Conservation (phyloP, 2,113 vertebrate species). For the Tylochromis polylepis region DNA sequence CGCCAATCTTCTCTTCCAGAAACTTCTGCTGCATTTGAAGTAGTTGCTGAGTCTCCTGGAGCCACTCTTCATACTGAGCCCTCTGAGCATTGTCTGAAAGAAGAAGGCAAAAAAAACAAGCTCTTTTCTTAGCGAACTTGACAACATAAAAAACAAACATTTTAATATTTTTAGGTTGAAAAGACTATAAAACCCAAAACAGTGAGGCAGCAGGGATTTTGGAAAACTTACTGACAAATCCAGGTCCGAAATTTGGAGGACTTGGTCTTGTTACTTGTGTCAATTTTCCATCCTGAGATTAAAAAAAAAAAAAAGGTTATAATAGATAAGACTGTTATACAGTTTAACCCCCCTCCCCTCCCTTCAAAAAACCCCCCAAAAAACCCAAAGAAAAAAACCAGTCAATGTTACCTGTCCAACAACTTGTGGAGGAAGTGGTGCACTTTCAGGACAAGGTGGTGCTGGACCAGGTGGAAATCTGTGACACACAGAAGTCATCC, state of each 20-base stretch:
- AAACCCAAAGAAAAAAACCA: neutral
- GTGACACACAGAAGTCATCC: neutral
- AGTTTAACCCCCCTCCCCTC: neutral
- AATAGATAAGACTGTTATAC: neutral
- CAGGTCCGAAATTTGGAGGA: constrained; percentile 94
- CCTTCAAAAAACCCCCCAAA: too few relatives aligned
- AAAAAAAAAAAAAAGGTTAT: neutral
- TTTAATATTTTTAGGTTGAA: constrained; percentile 14
- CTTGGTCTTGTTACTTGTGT: constrained; percentile 89
- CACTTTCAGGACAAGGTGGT: constrained; percentile 73
- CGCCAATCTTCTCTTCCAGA: constrained; percentile 96
- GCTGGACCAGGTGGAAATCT: constrained; percentile 84
- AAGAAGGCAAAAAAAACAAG: neutral
- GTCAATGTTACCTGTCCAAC: constrained; percentile 78
- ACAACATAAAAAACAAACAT: constrained; percentile 25
- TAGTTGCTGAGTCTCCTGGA: constrained; percentile 95
- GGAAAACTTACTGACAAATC: constrained; percentile 73
- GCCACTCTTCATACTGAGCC: constrained; percentile 97
- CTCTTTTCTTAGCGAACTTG: constrained; percentile 34
- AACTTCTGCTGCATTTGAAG: constrained; percentile 99
- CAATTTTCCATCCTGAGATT: constrained; percentile 86
- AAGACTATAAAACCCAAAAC: constrained; percentile 8
- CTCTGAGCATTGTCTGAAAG: constrained; percentile 88
- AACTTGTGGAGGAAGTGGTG: constrained; percentile 79
- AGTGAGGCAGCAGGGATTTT: neutral